A percentile compares a stretch with the other conserved stretches of the same genome.
Conservation (phyloP, 2,888 invertebrate species). For the Himalopsyche japonica region DNA sequence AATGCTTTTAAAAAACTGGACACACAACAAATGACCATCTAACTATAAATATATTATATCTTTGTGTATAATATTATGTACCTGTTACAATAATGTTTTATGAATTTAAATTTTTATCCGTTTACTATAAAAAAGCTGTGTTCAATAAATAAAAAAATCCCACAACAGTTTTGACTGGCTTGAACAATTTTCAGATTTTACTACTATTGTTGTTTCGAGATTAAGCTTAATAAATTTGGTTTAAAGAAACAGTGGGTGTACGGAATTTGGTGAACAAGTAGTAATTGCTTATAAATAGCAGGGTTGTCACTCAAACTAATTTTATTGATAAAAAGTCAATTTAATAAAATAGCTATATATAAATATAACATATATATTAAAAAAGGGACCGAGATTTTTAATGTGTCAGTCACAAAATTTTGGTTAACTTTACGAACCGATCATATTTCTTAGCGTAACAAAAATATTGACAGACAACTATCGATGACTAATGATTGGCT, state of each 20-base stretch:
- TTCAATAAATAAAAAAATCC: not conserved
- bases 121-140: not conserved
- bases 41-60: no score
- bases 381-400: no score
- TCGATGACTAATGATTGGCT: no score
- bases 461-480: no score
- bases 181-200: conserved; percentile 19
- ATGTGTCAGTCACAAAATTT: no score
- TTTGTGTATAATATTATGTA: no score
- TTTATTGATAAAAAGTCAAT: not conserved
- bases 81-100: not conserved
- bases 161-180: not conserved
- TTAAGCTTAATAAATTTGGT: conserved; percentile 27
- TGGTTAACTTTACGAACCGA: no score
- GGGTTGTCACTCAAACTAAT: not conserved
- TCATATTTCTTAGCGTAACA: no score
- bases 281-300: not conserved
- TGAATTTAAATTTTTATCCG: not conserved
- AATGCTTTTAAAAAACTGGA: no score
- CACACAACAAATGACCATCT: no score
- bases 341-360: no score
- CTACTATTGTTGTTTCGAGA: conserved; percentile 24
- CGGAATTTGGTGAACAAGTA: not conserved
- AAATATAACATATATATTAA: not conserved
- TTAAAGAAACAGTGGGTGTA: conserved; percentile 7